phyloP scores from a whole-genome alignment of 2,888 invertebrate species.

The Busseola fusca region DNA sequence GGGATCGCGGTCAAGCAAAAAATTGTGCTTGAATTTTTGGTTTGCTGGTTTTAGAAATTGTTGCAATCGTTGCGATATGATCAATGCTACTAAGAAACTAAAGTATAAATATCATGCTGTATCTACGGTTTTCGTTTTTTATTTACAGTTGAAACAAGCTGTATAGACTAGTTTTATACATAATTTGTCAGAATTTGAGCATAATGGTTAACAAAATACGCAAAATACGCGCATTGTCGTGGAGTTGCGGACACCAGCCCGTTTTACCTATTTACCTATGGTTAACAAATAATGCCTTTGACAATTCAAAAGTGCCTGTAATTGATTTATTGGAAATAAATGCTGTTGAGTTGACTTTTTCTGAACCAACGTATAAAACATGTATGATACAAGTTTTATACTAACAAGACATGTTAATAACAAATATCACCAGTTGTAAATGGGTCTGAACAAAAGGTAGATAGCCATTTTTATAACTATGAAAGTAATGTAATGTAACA shows the following conservation, averaged over 20 bases:
- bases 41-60: background rate
- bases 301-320: too few relatives aligned
- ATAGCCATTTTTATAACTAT: background rate
- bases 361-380: background rate
- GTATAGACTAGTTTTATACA: background rate
- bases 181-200: too few relatives aligned
- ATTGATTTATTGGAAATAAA: too few relatives aligned
- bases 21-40: background rate
- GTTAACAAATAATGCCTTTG: too few relatives aligned
- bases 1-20: too few relatives aligned
- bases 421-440: background rate
- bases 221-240: too few relatives aligned
- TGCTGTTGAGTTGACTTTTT: too few relatives aligned
- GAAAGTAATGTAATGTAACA: background rate
- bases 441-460: background rate
- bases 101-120: background rate
- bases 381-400: background rate
- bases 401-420: background rate
- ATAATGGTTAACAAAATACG: background rate
- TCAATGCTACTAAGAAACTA: background rate
- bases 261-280: too few relatives aligned
- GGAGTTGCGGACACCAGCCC: too few relatives aligned
- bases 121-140: background rate
- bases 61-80: slow-evolving; percentile 2
- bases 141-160: background rate